Evolutionary conservation across 2,113 vertebrate genomes (phyloP), one percentile per base, ranked within the genome.

Genomic region (Chrysochloris asiatica): DNA sequence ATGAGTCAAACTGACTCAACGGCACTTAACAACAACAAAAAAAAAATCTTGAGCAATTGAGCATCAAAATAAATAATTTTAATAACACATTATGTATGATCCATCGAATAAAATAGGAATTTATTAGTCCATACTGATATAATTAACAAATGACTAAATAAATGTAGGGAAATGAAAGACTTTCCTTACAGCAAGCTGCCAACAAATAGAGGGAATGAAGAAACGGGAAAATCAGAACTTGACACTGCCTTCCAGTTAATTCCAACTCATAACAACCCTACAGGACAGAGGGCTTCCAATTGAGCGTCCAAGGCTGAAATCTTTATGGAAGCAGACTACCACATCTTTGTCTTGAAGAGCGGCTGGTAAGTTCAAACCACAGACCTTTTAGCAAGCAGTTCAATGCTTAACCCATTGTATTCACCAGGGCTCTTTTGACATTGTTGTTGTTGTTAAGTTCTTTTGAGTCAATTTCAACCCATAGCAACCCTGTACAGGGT

Each of bases 151-250:
- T n/a, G n/a, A n/a, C n/a, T n/a, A n/a, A n/a, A n/a, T n/a, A n/a
- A n/a, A n/a, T n/a, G n/a, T n/a, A n/a, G n/a, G n/a, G n/a, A n/a
- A n/a, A n/a, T n/a, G n/a, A n/a, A n/a, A n/a, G n/a, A n/a, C n/a
- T 75, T 86, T 92, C 36, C 43, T 65, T 48, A 48, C 4, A 52
- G 9, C n/a, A 48, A 47, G 36, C 12, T 38, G 9, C 19, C 28
- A 92, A 45, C 14, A 33, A 78, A n/a, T 88, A 92, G 19, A 71
- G 14, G 28, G 8, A 75, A 76, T 84, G 47, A 86, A 93, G 41
- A 48, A 82, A 41, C 36, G 45, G 80, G 41, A 82, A 93, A 86
- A 67, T 61, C 26, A 59, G 17, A 33, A 33, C 1, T 33, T 63
- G 30, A 33, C 19, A 69, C 8, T 69, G 67, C 6, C 67, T 16